These are phyloP conservation scores for Lydus trimaculatus DNA, from an alignment of 2,888 invertebrate species.

Conservation along the genomic window DNA sequence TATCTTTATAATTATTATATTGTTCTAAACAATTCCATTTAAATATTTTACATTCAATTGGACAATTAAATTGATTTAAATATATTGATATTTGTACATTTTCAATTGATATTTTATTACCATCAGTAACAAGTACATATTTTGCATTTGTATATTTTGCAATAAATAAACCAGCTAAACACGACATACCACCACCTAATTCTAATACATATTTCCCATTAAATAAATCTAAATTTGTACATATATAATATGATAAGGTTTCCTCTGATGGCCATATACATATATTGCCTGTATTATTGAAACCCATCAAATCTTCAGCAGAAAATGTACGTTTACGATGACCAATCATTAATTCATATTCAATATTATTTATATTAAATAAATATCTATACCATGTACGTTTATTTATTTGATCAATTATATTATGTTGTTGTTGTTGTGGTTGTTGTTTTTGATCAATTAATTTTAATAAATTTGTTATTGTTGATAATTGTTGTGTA, in stretches of 20 bases:
- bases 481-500: slow-evolving; percentile 57
- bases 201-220: slow-evolving; percentile 75
- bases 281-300: slow-evolving; percentile 82
- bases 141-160: slow-evolving; percentile 72
- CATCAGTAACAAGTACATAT: slow-evolving; percentile 77
- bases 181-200: slow-evolving; percentile 86
- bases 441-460: slow-evolving; percentile 32
- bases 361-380: slow-evolving; percentile 60
- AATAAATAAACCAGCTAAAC: slow-evolving; percentile 77
- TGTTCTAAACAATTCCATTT: slow-evolving; percentile 64
- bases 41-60: slow-evolving; percentile 63
- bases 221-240: slow-evolving; percentile 71
- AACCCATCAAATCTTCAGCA: slow-evolving; percentile 77
- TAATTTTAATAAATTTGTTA: slow-evolving; percentile 25
- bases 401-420: slow-evolving; percentile 57
- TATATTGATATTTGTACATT: slow-evolving; percentile 73
- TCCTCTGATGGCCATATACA: slow-evolving; percentile 85
- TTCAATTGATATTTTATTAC: slow-evolving; percentile 77
- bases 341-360: slow-evolving; percentile 67
- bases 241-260: slow-evolving; percentile 72
- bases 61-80: slow-evolving; percentile 67
- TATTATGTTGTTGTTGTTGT: no score
- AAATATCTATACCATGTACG: slow-evolving; percentile 72
- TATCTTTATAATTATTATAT: slow-evolving; percentile 47
- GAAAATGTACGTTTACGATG: slow-evolving; percentile 70